Base-by-base conservation (phyloP, 2,888 invertebrate species). In the Parnassius orleans region DNA sequence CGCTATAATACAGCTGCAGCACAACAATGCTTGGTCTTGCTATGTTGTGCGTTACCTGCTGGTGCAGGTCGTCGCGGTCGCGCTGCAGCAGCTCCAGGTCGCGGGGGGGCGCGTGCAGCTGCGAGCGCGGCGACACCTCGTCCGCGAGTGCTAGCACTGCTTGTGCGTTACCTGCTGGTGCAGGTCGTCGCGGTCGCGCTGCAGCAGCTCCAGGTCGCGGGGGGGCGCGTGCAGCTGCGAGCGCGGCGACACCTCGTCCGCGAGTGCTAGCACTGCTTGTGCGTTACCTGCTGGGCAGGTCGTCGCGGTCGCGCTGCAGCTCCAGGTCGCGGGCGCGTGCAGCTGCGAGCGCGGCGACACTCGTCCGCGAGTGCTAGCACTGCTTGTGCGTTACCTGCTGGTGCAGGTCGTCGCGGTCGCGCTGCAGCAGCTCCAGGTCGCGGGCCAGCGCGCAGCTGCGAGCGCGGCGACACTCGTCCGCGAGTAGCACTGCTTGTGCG, bases 401-500 rank as follows among this genome's bases (percentile, higher is more conserved):
- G 54, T 94, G 93, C 67, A 96, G 83, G 78, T 96, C 96, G 68
- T 95, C 95, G 33, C 93, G 91, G 70, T 96, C 96, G 57, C 88
- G 92, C 69, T 92, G 93, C 48, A 94, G 90, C 43, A 92, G 93
- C 61, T 96, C 96, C 11, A 94, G 82, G 63, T 95, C 92, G 65
- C 92, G 92, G 12, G 72, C 93, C 92, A 69, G 90, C 92, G 75
- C 93, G 51, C 56, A 80, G 80, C 55, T 79, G 81, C 55, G 68
- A 74, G 54, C 66, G 78, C 75, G 59, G 80, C 71, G 60, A 74
- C 14, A 68, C 63, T 65, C 71, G 72, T 72, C 80, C 78, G 80
- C 75, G 64, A 84, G 57, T 65, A 66, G 55, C 43, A 53, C 66
- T 69, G 60, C 71, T 68, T 58, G 63, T 57, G 59, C 65, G 47